Evolutionary conservation across 2,113 vertebrate genomes (phyloP).

Genomic region (Sorex fumeus): DNA sequence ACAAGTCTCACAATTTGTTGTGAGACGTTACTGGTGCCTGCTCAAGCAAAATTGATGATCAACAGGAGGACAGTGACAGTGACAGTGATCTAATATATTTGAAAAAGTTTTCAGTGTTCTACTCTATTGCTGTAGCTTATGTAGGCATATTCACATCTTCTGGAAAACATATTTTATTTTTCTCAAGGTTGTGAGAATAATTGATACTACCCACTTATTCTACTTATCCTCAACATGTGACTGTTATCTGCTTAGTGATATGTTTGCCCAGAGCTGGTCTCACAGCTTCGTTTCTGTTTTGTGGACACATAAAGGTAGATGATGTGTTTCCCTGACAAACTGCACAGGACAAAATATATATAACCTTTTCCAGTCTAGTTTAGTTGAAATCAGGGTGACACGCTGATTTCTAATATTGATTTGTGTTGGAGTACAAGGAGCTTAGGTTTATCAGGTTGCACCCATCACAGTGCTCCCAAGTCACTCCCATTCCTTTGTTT

Average conservation of each 20-base stretch:
- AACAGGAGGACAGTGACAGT: too few relatives aligned
- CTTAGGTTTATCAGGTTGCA: too few relatives aligned
- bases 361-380: not conserved
- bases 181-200: not conserved
- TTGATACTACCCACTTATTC: not conserved
- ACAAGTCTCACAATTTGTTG: too few relatives aligned
- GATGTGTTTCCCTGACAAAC: constrained; percentile 23
- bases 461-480: too few relatives aligned
- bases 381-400: not conserved
- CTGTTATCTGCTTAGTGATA: not conserved
- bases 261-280: not conserved
- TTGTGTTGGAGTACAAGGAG: too few relatives aligned
- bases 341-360: constrained; percentile 4
- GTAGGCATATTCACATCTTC: not conserved
- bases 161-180: not conserved
- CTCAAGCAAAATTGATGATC: too few relatives aligned
- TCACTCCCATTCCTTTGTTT: too few relatives aligned
- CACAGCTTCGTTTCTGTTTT: not conserved
- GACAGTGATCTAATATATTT: not conserved
- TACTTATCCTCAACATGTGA: not conserved
- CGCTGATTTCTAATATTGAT: constrained; percentile 38
- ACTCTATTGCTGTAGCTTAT: not conserved
- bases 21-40: too few relatives aligned
- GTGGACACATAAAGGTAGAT: not conserved
- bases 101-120: not conserved